Base-by-base conservation (phyloP, 2,888 invertebrate genomes). In the Neria commutata region DNA sequence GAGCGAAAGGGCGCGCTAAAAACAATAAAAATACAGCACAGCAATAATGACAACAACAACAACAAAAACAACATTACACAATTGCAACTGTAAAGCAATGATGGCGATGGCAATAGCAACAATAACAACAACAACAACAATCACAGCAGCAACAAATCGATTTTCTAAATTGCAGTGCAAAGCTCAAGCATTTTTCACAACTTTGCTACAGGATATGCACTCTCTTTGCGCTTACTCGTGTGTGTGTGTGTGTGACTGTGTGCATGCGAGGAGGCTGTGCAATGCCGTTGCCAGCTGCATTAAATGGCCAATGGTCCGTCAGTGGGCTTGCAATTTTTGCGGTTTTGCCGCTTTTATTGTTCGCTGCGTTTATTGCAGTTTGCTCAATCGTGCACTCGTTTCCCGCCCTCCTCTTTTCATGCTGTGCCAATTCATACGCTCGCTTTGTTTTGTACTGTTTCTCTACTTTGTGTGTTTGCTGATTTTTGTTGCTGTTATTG, bases 91-190 rank as follows among this genome's bases (percentile, higher is more conserved):
- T n/a, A n/a, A n/a, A n/a, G n/a, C n/a, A 74, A 74, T 71, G 73
- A 63, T 61, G 59, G 62, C 61, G 54, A 52, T 60, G 48, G 52
- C 42, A 62, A 21, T n/a, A 17, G 16, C 25, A 26, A 25, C 42
- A 54, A 54, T 34, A 21, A 26, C 62, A 33, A 55, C 50, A 64
- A 64, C 42, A 21, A 21, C 42, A 19, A 17, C 17, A 42, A 19
- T 6, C 25, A 17, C 14, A 40, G 17, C 24, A 52, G 40, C 40
- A 66, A 74, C 74, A 73, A 74, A 72, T 74, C 71, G 73, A 72
- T 72, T 72, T 71, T 75, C 74, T 73, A 69, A 72, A 72, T 71
- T 72, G 72, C 73, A 74, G 71, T 66, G 74, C 62, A 62, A 73
- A 70, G 66, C 52, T 52, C 40, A 21, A 33, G 50, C 23, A 50